Evolutionary conservation across 1,140 invertebrate genomes (phyloP), one percentile per base, ranked within the genome.

Genomic region (Platyscapa corneri): DNA sequence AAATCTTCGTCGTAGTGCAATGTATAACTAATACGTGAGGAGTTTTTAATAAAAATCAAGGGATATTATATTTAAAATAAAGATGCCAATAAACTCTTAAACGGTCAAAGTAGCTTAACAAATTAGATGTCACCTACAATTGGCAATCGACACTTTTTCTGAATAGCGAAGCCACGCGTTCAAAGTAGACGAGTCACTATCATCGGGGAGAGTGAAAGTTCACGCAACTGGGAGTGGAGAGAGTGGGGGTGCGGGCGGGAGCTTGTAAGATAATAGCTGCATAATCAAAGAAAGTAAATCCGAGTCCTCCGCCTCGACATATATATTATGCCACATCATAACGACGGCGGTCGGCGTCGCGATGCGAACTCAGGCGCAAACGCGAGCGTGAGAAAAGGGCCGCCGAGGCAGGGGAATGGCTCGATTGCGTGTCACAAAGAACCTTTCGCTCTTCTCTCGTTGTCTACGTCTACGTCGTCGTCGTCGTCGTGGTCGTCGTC

Each of bases 301-400:
- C 70, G 30, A 60, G 20, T 60, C 37, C 70, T 42, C 37, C 70
- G 70, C 10, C 23, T 18, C 8, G 70, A 39, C 7, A 12, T 27
- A 39, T 23, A 42, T 23, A 70, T 70, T 70, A 39, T 42, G 23
- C 34, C 27, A 67, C 6, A 53, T 53, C 49, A 16, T 16, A 53
- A 53, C 12, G 18, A 18, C 16, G 49, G 49, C 49, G 49, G 2
- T 53, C 49, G 18, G 49, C 49, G 49, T 53, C 65, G 65, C n/a
- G 65, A 0, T 3, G 0, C 3, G 16, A 70, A 34, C 32, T 75
- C 39, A 30, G 27, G 27, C 27, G 37, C 39, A 27, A 42, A 49
- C 39, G 46, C 70, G 81, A 82, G 81, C 70, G 81, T 74, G 70
- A 82, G 70, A 74, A 74, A 82, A 39, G 23, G 53, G 2, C 2